Percentiles rank a stretch among this genome's conserved stretches.
phyloP scores from a whole-genome alignment of 2,113 vertebrate genomes.

The Epinephelus moara region DNA sequence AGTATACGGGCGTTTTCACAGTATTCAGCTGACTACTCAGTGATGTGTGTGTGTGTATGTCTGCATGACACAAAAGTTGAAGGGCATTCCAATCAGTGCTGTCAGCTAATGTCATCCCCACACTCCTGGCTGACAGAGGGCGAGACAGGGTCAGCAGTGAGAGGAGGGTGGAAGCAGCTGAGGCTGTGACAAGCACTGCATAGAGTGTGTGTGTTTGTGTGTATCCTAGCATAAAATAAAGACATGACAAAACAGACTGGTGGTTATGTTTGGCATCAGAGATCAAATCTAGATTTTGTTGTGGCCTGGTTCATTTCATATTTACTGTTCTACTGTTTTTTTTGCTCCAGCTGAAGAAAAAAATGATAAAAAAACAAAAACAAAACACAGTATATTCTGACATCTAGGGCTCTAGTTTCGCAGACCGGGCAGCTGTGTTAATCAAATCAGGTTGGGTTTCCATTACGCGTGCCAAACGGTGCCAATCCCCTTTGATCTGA shows the following conservation, averaged over 20 bases:
- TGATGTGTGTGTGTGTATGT: background rate
- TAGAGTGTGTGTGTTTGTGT: background rate
- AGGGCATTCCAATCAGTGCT: constrained; percentile 51
- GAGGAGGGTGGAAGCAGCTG: constrained; percentile 21
- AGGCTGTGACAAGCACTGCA: constrained; percentile 21
- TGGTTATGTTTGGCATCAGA: constrained; percentile 5
- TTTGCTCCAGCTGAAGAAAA: too few relatives aligned
- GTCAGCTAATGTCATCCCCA: constrained; percentile 56
- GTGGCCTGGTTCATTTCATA: background rate
- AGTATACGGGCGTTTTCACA: background rate
- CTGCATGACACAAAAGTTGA: constrained; percentile 33
- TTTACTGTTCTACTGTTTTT: background rate
- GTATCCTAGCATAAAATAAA: background rate
- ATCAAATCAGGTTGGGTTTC: too few relatives aligned
- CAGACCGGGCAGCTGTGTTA: too few relatives aligned
- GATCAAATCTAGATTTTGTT: constrained; percentile 3
- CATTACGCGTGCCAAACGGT: too few relatives aligned
- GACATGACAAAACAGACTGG: background rate
- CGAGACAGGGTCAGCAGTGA: constrained; percentile 32
- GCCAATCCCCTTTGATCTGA: too few relatives aligned
- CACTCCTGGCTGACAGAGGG: constrained; percentile 45
- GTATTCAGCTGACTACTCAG: background rate
- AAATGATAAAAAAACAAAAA: too few relatives aligned
- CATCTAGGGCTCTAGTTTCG: background rate
- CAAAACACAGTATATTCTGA: background rate